Conservation (phyloP, 2,888 invertebrate species). For the Zygaena filipendulae region DNA sequence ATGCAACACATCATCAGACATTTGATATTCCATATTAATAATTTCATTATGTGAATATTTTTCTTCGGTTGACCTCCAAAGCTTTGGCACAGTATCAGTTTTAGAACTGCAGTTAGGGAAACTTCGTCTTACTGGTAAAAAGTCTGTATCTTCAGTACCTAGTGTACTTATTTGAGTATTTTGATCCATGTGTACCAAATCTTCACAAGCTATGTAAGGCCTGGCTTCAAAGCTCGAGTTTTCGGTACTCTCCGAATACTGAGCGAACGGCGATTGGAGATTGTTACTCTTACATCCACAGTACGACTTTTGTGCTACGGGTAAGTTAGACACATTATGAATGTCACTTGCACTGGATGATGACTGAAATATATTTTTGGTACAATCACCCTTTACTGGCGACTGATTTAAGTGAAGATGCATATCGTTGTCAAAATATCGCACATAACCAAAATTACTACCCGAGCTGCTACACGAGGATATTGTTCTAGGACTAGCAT, state of each 20-base stretch:
- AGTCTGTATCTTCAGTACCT: slow-evolving; percentile 39
- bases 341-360: slow-evolving; percentile 20
- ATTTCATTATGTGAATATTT: no score
- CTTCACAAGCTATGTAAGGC: slow-evolving; percentile 73
- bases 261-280: slow-evolving; percentile 30
- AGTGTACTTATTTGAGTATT: slow-evolving; percentile 61
- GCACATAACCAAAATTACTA: slow-evolving; percentile 74
- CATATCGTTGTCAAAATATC: slow-evolving; percentile 70
- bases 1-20: slow-evolving; percentile 33
- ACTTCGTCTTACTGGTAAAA: slow-evolving; percentile 68
- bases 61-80: slow-evolving; percentile 58
- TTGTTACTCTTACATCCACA: slow-evolving; percentile 24
- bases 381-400: slow-evolving; percentile 43
- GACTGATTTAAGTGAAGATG: slow-evolving; percentile 33
- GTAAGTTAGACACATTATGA: slow-evolving; percentile 19
- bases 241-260: slow-evolving; percentile 72
- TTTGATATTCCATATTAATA: no score
- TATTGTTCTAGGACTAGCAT: slow-evolving; percentile 46
- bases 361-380: slow-evolving; percentile 40
- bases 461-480: slow-evolving; percentile 68
- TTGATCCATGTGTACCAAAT: slow-evolving; percentile 73
- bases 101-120: slow-evolving; percentile 72
- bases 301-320: slow-evolving; percentile 20
- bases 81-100: slow-evolving; percentile 37
- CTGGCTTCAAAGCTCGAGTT: slow-evolving; percentile 68